Percentiles rank a stretch among this genome's conserved stretches.
Evolutionary conservation across 2,797 vertebrate genomes (phyloP).

Genomic region (Apogon talboti): DNA sequence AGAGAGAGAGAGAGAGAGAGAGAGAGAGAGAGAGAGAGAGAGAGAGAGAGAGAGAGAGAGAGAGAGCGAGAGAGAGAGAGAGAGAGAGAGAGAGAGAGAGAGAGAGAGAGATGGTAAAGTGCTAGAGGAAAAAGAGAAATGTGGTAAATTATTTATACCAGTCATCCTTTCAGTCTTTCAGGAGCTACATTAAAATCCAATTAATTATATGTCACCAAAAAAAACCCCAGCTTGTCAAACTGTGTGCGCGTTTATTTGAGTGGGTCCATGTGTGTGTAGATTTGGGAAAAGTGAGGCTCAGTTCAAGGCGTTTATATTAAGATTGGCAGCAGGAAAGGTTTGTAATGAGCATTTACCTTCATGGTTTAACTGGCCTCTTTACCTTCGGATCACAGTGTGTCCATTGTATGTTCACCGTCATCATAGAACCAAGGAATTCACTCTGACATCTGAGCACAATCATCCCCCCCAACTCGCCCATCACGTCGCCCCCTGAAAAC

Average conservation of each 20-base stretch:
- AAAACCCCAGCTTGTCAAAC: constrained; percentile 24
- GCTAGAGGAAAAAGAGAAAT: constrained; percentile 28
- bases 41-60: too few species aligned
- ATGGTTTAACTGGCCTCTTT: constrained; percentile 42
- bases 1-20: too few species aligned
- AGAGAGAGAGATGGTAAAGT: constrained; percentile 8
- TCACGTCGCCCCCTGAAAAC: constrained; percentile 44
- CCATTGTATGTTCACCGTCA: constrained; percentile 66
- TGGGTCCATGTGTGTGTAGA: constrained; percentile 12
- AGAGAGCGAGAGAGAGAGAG: too few species aligned
- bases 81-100: constrained; percentile 8
- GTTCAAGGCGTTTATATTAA: constrained; percentile 48
- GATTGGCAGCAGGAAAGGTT: constrained; percentile 75
- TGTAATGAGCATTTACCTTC: constrained; percentile 67
- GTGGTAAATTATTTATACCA: constrained; percentile 57
- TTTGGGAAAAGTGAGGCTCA: constrained; percentile 31
- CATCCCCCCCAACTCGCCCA: constrained; percentile 41
- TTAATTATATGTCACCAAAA: constrained; percentile 47
- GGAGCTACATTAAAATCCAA: constrained; percentile 65
- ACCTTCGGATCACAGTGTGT: constrained; percentile 63
- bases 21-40: too few species aligned
- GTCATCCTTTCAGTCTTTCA: constrained; percentile 57
- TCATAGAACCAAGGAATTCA: constrained; percentile 66
- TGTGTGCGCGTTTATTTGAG: constrained; percentile 13
- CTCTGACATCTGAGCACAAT: constrained; percentile 68